Conservation (phyloP, 1,140 invertebrate genomes). For the Argopecten irradians region DNA sequence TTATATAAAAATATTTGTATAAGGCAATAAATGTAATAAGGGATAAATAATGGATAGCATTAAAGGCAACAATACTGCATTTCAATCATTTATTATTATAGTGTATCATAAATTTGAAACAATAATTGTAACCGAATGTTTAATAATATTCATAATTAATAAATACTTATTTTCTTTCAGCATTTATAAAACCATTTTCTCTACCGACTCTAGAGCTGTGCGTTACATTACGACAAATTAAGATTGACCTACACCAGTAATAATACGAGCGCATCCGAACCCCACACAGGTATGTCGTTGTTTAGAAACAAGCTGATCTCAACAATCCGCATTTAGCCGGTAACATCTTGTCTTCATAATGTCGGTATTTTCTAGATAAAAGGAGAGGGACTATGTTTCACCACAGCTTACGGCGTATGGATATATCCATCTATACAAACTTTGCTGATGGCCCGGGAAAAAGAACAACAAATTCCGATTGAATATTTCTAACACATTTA, state of each 20-base stretch:
- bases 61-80: too few species aligned
- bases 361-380: constrained; percentile 17
- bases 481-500: background rate
- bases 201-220: background rate
- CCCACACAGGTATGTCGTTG: constrained; percentile 1
- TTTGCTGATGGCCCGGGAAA: background rate
- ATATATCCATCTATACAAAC: background rate
- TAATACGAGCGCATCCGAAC: background rate
- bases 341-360: constrained; percentile 11
- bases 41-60: too few species aligned
- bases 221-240: background rate
- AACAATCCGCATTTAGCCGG: constrained; percentile 8
- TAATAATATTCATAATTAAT: too few species aligned
- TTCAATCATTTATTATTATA: too few species aligned
- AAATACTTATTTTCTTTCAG: too few species aligned
- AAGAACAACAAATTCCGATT: constrained; percentile 13
- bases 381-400: constrained; percentile 6
- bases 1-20: too few species aligned
- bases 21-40: too few species aligned
- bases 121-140: too few species aligned
- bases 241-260: background rate
- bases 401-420: background rate
- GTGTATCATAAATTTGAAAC: too few species aligned
- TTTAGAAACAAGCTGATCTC: constrained; percentile 21
- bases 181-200: background rate